phyloP scores from a whole-genome alignment of 2,797 vertebrate species.

The Argyrosomus regius region DNA sequence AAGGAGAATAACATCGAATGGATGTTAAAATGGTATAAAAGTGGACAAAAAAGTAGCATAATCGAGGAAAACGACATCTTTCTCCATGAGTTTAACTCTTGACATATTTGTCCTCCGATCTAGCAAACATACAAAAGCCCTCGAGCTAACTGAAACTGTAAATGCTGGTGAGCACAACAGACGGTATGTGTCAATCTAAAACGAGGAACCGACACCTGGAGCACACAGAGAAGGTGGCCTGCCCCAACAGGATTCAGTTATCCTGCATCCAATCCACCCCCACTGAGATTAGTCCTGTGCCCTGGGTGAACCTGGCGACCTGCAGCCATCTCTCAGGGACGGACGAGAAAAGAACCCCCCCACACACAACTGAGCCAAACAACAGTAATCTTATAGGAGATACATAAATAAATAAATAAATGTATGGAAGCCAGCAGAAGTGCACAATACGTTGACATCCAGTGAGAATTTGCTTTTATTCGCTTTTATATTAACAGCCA shows the following conservation, averaged over 20 bases:
- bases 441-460: slow-evolving; percentile 4
- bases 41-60: neutral
- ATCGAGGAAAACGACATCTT: neutral
- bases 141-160: neutral
- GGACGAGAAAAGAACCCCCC: slow-evolving; percentile 22
- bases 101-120: neutral
- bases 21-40: neutral
- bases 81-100: neutral
- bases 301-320: slow-evolving; percentile 71
- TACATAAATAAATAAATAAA: neutral
- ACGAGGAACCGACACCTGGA: slow-evolving; percentile 70
- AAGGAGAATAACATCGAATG: neutral
- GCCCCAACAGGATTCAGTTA: slow-evolving; percentile 74
- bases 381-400: neutral
- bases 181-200: slow-evolving; percentile 31
- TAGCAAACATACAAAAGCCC: neutral
- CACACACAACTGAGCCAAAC: slow-evolving; percentile 30
- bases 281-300: slow-evolving; percentile 71
- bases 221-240: slow-evolving; percentile 68
- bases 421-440: slow-evolving; percentile 1
- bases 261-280: slow-evolving; percentile 74
- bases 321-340: slow-evolving; percentile 69
- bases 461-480: slow-evolving; percentile 17
- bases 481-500: slow-evolving; percentile 28
- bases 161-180: slow-evolving; percentile 17